Evolutionary conservation across 2,888 invertebrate species (phyloP), one percentile per base, ranked within the genome.

Genomic region (Lasius fuliginosus): DNA sequence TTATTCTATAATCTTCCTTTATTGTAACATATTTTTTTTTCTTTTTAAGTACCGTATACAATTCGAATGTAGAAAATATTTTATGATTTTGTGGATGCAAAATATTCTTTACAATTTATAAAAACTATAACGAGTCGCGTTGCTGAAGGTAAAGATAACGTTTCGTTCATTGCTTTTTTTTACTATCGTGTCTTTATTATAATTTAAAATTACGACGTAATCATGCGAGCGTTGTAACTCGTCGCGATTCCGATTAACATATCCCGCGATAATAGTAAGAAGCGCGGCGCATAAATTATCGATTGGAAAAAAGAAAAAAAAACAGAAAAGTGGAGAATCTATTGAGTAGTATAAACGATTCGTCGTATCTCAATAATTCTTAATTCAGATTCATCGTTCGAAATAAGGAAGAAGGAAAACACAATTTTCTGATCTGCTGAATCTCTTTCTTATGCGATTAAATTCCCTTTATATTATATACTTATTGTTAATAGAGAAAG

Each of bases 141-240:
- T 75, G 33, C n/a, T n/a, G 4, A 4, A 1, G n/a, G 6, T 56
- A 68, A 27, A 77, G 30, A 56, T 58, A 77, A 77, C 30, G 36
- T 77, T 40, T 77, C 9, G 56, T 77, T 67, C 30, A 27, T n/a
- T 62, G 4, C 40, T 12, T 68, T 68, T 30, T 27, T 60, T 49
- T 9, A 58, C n/a, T 79, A 62, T 75, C 42, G 23, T n/a, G 23
- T 27, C n/a, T 42, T 33, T 69, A 83, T 83, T 83, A 83, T 64
- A 79, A 83, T 83, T 83, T 79, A 71, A 79, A 69, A 79, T 76
- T 30, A 12, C 30, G 67, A 23, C 23, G 30, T 27, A 49, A 68
- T 49, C 58, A 23, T n/a, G 30, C 56, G 46, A 58, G 30, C 30
- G 8, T 77, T n/a, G 62, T 46, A 74, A n/a, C 62, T 68, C 36